Evolutionary conservation across 1,140 invertebrate species (phyloP), one percentile per base, ranked within the genome.

Genomic region (Lineus longissimus): DNA sequence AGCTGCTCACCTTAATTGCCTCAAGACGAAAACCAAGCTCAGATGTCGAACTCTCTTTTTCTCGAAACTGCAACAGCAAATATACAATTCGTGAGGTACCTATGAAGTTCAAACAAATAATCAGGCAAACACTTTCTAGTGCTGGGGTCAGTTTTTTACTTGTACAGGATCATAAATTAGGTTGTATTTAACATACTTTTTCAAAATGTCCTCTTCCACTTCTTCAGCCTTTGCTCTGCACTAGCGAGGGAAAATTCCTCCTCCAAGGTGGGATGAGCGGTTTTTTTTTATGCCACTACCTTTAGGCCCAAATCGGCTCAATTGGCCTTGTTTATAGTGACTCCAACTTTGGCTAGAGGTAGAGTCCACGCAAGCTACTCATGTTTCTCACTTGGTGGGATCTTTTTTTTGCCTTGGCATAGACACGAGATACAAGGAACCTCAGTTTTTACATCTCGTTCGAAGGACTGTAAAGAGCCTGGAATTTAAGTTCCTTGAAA

Each of bases 11-110:
- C 79, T 95, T 91, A 58, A 97, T 91, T n/a, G 95, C 96, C 83
- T 98, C 95, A 73, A 98, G 95, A 66, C 95, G 86, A 82, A 98
- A 98, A 55, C 95, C 96, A 43, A 97, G 85, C 4, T 91, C 92
- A 0, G 95, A 90, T 6, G 95, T 97, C 41, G 94, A 97, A 25
- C 94, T 97, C 74, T 97, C 96, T 15, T 94, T 94, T 83, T 98
- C 96, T 56, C 96, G 65, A 56, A 80, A 80, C 76, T 80, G 70
- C 60, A 71, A 69, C 33, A 30, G 27, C 61, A 41, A 69, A 65
- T 29, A 33, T 6, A 47, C 36, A 41, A 11, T 13, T 19, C 19
- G 40, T 43, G 11, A 43, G 19, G 11, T 11, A 13, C 11, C 11
- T 43, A 11, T 43, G 19, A 11, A 43, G 11, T 43, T 13, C 19